phyloP scores from a whole-genome alignment of 2,113 vertebrate species.

The Sisor rabdophorus region DNA sequence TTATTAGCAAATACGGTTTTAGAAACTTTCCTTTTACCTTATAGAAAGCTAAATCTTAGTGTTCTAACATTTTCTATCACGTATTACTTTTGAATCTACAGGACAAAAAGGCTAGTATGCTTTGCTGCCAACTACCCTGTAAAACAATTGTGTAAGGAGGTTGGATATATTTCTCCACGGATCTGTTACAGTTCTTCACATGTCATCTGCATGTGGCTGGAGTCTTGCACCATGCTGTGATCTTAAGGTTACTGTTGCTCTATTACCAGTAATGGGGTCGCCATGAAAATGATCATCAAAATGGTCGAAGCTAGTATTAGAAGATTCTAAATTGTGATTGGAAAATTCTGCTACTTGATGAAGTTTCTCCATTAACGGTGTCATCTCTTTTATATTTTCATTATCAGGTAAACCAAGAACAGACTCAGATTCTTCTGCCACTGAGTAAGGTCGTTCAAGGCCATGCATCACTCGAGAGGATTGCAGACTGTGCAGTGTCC shows the following conservation, averaged over 20 bases:
- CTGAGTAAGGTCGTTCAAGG: constrained; percentile 45
- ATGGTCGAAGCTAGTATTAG: constrained; percentile 57
- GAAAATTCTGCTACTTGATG: constrained; percentile 49
- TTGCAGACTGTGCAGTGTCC: constrained; percentile 81
- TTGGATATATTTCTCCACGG: constrained; percentile 18
- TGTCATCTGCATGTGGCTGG: constrained; percentile 68
- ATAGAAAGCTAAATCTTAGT: background rate
- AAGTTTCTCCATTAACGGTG: constrained; percentile 60
- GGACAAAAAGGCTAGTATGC: constrained; percentile 8
- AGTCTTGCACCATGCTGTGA: constrained; percentile 52
- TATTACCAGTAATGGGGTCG: constrained; percentile 60
- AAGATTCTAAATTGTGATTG: constrained; percentile 44
- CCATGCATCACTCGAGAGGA: constrained; percentile 73
- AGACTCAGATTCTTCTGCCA: constrained; percentile 48
- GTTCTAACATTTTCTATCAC: background rate
- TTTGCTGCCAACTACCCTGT: constrained; percentile 1
- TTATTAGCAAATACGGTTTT: background rate
- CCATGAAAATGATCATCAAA: constrained; percentile 50
- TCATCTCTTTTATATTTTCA: constrained; percentile 52
- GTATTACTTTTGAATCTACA: constrained; percentile 20
- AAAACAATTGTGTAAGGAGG: constrained; percentile 22
- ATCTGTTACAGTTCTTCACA: constrained; percentile 55
- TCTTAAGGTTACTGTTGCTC: constrained; percentile 61
- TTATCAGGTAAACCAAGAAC: constrained; percentile 50
- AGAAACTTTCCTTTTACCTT: constrained; percentile 16